Base-by-base conservation (phyloP, 1,140 invertebrate species). In the Drosophila malerkotliana region DNA sequence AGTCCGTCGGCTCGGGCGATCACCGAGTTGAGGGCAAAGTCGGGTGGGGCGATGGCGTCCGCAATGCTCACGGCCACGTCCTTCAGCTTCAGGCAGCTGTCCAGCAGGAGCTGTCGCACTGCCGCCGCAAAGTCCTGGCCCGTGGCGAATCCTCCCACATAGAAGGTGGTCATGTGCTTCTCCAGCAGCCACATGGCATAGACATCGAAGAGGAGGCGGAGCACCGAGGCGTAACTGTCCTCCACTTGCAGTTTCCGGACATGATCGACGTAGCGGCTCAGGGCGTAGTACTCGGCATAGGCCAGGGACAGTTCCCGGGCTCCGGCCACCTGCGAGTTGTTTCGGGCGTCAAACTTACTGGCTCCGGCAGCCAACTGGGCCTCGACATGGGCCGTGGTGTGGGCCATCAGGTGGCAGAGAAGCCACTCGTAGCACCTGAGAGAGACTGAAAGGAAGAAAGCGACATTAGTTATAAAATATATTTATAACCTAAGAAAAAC, bases 31-130 rank as follows among this genome's bases (percentile, higher is more conserved):
- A 98, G 79, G 37, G 97, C 93, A 90, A 96, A 98, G 92, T 98
- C 98, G 3, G 97, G 95, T 2, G 97, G 97, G 28, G 97, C 96
- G 28, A 98, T 92, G 41, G 95, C 95, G 92, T 99, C 98, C 1
- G 96, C 96, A 10, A 98, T 92, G 32, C 94, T 92, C 4, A 98
- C 95, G 26, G 95, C 94, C 49, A 98, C 95, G 32, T 94, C 92
- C 91, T 97, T 96, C 18, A 98, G 90, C 30, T 94, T 93, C 10
- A 77, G 90, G 90, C 97, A 98, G 21, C 97, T 85, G 32, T 93
- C 91, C 56, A 97, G 83, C 14, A 98, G 94, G 0, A 93, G 93
- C 39, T 94, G 91, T 48, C 95, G 93, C 18, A 97, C 77, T 10
- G 94, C 76, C 32, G 91, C 68, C 1, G 93, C 93, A 39, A 94